Evolutionary conservation across 2,888 invertebrate genomes (phyloP).

Genomic region (Meliscaeva auricollis): DNA sequence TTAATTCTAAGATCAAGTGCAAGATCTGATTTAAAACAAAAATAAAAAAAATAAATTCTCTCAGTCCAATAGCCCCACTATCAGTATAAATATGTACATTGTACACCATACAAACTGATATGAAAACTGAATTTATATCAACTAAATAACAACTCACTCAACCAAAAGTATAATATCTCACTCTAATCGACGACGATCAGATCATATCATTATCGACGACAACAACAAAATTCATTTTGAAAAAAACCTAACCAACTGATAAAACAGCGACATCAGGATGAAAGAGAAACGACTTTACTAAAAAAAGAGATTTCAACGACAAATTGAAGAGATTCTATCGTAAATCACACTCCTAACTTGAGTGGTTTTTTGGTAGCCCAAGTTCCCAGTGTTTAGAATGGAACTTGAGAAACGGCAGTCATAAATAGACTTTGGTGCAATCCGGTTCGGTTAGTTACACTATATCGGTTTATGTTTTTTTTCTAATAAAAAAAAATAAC

Average conservation of each 20-base stretch:
- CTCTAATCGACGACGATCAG: background rate
- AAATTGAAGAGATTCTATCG: background rate
- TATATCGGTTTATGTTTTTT: conserved; percentile 8
- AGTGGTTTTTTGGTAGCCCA: background rate
- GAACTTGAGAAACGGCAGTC: conserved; percentile 28
- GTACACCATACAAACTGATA: conserved; percentile 20
- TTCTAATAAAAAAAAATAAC: conserved; percentile 1
- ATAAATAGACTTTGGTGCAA: conserved; percentile 62
- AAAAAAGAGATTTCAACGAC: background rate
- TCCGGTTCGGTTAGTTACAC: conserved; percentile 47
- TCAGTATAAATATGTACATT: conserved; percentile 13
- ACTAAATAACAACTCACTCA: conserved; percentile 13
- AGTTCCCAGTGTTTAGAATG: background rate
- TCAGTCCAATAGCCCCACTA: background rate
- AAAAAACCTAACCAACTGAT: background rate
- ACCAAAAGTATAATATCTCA: background rate
- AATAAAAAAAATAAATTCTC: conserved; percentile 15
- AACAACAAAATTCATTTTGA: background rate
- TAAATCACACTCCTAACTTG: background rate
- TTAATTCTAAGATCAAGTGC: conserved; percentile 30
- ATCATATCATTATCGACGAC: background rate
- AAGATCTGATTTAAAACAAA: conserved; percentile 9
- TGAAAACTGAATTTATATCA: conserved; percentile 2
- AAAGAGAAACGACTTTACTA: background rate
- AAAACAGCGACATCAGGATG: background rate